These are phyloP conservation scores for Tyrannus savana DNA, from an alignment of 2,113 vertebrate species.

Conservation along the genomic window DNA sequence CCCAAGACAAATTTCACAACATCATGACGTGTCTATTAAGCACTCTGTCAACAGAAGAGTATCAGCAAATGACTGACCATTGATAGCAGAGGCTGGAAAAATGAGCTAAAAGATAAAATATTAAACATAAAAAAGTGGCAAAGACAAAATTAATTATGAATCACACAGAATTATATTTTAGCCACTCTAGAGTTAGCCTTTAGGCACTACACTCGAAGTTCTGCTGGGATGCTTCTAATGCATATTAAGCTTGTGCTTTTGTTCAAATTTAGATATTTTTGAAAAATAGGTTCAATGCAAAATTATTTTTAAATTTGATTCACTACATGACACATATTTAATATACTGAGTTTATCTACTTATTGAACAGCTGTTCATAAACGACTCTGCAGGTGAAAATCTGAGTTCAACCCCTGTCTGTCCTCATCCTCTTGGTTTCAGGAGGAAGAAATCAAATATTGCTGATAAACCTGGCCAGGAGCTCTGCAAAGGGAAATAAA, in stretches of 20 bases:
- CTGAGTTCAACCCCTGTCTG: not conserved
- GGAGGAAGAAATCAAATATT: not conserved
- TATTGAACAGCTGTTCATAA: not conserved
- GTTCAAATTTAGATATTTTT: not conserved
- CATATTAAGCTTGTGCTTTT: not conserved
- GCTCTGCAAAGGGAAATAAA: not conserved
- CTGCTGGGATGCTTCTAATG: not conserved
- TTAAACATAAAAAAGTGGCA: not conserved
- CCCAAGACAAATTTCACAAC: not conserved
- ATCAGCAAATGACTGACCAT: not conserved
- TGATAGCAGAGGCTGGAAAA: not conserved
- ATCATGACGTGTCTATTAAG: not conserved
- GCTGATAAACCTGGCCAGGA: not conserved
- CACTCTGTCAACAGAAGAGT: not conserved
- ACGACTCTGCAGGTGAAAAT: not conserved
- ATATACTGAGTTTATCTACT: not conserved
- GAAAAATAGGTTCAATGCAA: not conserved
- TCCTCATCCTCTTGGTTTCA: not conserved
- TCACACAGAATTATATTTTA: not conserved
- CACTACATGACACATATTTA: not conserved
- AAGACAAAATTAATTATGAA: not conserved
- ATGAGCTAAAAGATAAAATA: not conserved
- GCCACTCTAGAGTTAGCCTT: not conserved
- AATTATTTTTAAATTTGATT: not conserved
- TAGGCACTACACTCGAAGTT: not conserved